Conservation (phyloP, 1,140 invertebrate genomes). For the Drosophila rhopaloa region DNA sequence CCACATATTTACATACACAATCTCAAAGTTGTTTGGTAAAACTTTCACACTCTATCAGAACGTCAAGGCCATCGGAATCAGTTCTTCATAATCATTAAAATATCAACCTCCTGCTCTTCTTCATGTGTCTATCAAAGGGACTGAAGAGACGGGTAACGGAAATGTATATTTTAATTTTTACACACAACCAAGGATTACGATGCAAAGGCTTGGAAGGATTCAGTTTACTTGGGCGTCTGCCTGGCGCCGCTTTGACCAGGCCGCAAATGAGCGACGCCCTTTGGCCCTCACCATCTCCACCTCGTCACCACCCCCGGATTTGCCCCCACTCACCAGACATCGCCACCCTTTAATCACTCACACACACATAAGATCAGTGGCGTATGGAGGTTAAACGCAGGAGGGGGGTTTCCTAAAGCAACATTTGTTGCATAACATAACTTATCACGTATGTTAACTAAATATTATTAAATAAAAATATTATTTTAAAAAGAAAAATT, state of each 20-base stretch:
- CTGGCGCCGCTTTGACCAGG: conserved; percentile 73
- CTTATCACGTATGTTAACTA: too few relatives aligned
- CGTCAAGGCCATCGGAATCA: conserved; percentile 46
- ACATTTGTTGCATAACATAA: too few relatives aligned
- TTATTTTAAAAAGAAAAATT: too few relatives aligned
- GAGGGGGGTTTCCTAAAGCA: too few relatives aligned
- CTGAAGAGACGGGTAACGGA: conserved; percentile 8
- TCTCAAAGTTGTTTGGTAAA: background rate
- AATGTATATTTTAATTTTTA: conserved; percentile 74
- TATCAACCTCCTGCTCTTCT: background rate
- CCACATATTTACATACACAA: too few relatives aligned
- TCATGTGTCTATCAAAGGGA: background rate
- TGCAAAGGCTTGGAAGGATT: background rate
- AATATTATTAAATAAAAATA: too few relatives aligned
- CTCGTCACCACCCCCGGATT: conserved; percentile 12
- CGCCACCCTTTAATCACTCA: conserved; percentile 72
- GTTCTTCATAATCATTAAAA: conserved; percentile 15
- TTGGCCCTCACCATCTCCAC: conserved; percentile 4
- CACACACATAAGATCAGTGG: conserved; percentile 1
- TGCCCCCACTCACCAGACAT: conserved; percentile 8
- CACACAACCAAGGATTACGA: conserved; percentile 18
- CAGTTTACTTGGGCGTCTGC: conserved; percentile 54
- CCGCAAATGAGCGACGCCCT: conserved; percentile 62
- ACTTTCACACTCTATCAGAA: conserved; percentile 13
- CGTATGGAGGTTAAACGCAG: too few relatives aligned